A percentile compares a stretch with the other conserved stretches of the same genome.
These are phyloP conservation scores for Mormyrus proboscirostris DNA, from an alignment of 2,797 vertebrate genomes.

Conservation along the genomic window DNA sequence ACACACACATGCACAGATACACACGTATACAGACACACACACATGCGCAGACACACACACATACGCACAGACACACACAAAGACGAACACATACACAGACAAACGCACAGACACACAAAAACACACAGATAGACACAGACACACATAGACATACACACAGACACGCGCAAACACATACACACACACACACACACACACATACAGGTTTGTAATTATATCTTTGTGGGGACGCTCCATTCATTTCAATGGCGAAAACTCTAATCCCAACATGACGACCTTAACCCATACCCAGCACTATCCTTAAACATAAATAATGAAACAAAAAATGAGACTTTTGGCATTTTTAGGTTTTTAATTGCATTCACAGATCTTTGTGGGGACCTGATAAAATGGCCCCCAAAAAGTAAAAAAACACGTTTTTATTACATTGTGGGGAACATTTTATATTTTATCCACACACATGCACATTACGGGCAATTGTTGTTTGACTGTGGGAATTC, in stretches of 20 bases:
- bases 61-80: too few species aligned
- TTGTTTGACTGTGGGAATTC: not conserved
- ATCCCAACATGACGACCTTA: not conserved
- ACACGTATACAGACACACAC: too few species aligned
- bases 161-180: too few species aligned
- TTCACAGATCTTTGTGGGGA: not conserved
- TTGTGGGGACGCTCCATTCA: not conserved
- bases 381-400: not conserved
- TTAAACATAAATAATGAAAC: not conserved
- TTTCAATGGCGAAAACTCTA: not conserved
- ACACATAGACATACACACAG: too few species aligned
- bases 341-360: not conserved
- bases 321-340: not conserved
- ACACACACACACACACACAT: not conserved
- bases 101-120: too few species aligned
- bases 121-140: too few species aligned
- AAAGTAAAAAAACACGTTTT: not conserved
- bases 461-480: not conserved
- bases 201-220: not conserved
- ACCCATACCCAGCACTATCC: not conserved
- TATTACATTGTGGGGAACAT: not conserved
- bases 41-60: too few species aligned
- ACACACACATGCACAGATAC: too few species aligned
- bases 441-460: not conserved
- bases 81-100: too few species aligned